A percentile compares a stretch with the other conserved stretches of the same genome.
Evolutionary conservation across 2,888 invertebrate species (phyloP).

Genomic region (Polydesmus complanatus): DNA sequence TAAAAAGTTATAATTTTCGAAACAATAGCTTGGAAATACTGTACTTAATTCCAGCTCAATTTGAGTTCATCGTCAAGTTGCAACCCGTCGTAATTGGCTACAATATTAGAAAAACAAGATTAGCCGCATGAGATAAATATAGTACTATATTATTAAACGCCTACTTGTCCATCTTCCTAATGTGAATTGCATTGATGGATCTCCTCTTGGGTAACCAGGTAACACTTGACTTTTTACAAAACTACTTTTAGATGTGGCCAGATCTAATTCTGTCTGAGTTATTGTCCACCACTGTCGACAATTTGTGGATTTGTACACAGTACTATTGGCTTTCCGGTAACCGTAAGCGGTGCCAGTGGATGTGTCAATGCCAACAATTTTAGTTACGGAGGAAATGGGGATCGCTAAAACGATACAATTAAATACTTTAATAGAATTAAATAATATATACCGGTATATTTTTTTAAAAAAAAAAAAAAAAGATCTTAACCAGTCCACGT

Average conservation of each 20-base stretch:
- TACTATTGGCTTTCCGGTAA: background rate
- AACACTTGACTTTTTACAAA: constrained; percentile 4
- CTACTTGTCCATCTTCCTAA: constrained; percentile 7
- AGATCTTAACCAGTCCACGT: constrained; percentile 9
- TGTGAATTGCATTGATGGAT: background rate
- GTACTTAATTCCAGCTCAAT: background rate
- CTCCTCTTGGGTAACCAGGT: background rate
- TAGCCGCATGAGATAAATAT: background rate
- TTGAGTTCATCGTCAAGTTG: background rate
- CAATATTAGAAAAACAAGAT: background rate
- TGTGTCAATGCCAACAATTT: constrained; percentile 7
- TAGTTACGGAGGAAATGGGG: background rate
- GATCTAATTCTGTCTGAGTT: background rate
- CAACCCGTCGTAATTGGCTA: background rate
- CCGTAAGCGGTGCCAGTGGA: constrained; percentile 1
- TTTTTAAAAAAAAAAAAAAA: no score
- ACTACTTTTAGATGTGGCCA: background rate
- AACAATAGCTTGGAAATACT: no score
- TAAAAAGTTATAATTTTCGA: no score
- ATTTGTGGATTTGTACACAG: constrained; percentile 1
- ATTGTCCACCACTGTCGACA: constrained; percentile 4
- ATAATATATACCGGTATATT: background rate
- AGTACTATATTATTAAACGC: background rate
- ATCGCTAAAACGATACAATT: background rate
- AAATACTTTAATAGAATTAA: background rate